Evolutionary conservation across 2,797 vertebrate genomes (phyloP), one percentile per base, ranked within the genome.

Genomic region (Sarcophilus harrisii): DNA sequence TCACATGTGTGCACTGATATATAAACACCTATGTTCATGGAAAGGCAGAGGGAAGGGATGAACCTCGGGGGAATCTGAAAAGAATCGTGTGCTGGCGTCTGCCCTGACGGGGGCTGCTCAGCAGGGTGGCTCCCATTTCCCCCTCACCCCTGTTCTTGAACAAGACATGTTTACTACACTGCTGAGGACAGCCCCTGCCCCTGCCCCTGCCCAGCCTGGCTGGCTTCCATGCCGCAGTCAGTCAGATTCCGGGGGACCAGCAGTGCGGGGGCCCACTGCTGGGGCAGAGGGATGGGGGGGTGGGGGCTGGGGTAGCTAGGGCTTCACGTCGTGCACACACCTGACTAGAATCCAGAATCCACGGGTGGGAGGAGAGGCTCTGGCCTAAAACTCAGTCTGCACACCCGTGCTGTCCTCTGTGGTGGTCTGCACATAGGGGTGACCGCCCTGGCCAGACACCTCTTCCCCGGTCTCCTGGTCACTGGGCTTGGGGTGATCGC

Each of bases 371-470:
- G 73, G 73, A 27, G 9, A 30, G 54, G 2, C 29, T 10, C 49
- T 0, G 16, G 96, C 97, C 97, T 99, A 99, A 97, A 99, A 99
- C 98, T 98, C 98, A 2, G 98, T 99, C 98, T 99, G 98, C 96
- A 98, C 95, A 90, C 94, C 98, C 0, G 97, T 90, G 0, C 96
- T 96, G 97, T 97, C 97, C 91, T 98, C 97, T 0, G 97, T 97
- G 97, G 97, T 97, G 96, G 18, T 98, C 3, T 58, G 98, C 97
- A 97, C 97, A 62, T 11, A 93, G 73, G 4, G 24, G 11, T 30
- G 52, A 95, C 96, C 5, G 0, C 5, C 92, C 0, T 45, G 96
- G 27, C 95, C 91, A n/a, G 98, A 96, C 94, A 98, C 96, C 96
- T 98, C 98, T 96, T 98, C 98, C 13, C 98, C 98, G 0, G 96